Percentiles rank a stretch among this genome's conserved stretches.
Evolutionary conservation across 2,797 vertebrate genomes (phyloP).

Genomic region (Crypturellus tataupa): DNA sequence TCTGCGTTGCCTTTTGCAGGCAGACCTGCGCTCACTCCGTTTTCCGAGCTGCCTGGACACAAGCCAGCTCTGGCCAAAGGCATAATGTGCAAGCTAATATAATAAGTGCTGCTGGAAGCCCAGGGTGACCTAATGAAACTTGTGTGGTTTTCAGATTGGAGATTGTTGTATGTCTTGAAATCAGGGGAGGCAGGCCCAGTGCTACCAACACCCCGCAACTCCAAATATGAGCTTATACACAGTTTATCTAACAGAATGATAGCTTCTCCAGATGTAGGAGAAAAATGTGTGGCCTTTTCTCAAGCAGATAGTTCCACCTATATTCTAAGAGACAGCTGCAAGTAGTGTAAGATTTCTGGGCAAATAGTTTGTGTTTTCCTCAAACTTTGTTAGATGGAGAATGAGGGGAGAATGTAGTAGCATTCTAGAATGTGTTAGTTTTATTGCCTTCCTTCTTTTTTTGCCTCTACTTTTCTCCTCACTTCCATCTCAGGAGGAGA

Average conservation of each 20-base stretch:
- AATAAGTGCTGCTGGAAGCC: not conserved
- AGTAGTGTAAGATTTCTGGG: not conserved
- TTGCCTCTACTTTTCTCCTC: not conserved
- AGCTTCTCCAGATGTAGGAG: not conserved
- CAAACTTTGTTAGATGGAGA: not conserved
- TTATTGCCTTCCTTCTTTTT: not conserved
- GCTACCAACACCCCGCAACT: accelerated
- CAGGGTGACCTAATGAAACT: not conserved
- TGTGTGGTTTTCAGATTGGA: accelerated
- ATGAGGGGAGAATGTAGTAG: not conserved
- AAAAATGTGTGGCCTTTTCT: not conserved
- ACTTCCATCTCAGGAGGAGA: not conserved
- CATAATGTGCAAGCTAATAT: not conserved
- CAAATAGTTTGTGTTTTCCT: not conserved
- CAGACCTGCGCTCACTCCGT: not conserved
- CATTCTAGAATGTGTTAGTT: too few species aligned
- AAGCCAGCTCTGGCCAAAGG: not conserved
- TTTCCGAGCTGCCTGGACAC: not conserved
- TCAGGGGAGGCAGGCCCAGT: not conserved
- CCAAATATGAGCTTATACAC: accelerated
- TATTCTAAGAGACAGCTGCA: not conserved
- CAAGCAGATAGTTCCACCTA: not conserved
- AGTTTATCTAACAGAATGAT: accelerated
- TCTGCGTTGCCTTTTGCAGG: not conserved
- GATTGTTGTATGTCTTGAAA: accelerated